Base-by-base conservation (phyloP, 2,797 vertebrate genomes). In the Prionace glauca region DNA sequence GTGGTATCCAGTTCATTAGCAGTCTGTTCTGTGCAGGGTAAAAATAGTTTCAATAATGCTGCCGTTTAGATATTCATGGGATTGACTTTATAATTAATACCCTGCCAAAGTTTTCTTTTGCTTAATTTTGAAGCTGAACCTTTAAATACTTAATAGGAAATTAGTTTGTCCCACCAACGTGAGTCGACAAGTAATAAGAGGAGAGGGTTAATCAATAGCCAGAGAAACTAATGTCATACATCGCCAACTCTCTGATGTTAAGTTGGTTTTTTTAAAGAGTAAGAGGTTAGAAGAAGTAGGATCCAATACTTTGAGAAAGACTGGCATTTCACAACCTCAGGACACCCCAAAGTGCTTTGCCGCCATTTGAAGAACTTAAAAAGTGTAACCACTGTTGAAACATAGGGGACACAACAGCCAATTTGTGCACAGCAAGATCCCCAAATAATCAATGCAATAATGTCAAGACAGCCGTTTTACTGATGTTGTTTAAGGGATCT, bases 21-120 rank as follows among this genome's bases (percentile, higher is more conserved):
- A 92, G 90, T 22, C 90, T 69, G 11, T 12, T 41, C 22, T 69
- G 90, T 26, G 69, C 32, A 11, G 16, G n/a, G 90, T 92, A 92
- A 92, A 92, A 92, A 92, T 92, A 69, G 62, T 69, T 92, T 67
- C 67, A 92, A 92, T 26, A 92, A 92, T 92, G n/a, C n/a, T 2
- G 8, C 90, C 41, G 90, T 36, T 67, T 92, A 67, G 60, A 36
- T 90, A 90, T 90, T 91, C 88, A 91, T n/a, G 88, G 65, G 62
- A 92, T 69, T 69, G 90, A 92, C 90, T 92, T 92, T 24, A 11
- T 62, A 67, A 92, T 67, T 92, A 67, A 36, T 36, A 16, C 62
- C 36, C 90, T 2, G n/a, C 10, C 65, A 24, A 67, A 69, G 18
- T 69, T 29, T 67, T 20, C 14, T 69, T 41, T 92, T 36, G n/a